Base-by-base conservation (phyloP, 2,797 vertebrate species). In the Helarctos malayanus region DNA sequence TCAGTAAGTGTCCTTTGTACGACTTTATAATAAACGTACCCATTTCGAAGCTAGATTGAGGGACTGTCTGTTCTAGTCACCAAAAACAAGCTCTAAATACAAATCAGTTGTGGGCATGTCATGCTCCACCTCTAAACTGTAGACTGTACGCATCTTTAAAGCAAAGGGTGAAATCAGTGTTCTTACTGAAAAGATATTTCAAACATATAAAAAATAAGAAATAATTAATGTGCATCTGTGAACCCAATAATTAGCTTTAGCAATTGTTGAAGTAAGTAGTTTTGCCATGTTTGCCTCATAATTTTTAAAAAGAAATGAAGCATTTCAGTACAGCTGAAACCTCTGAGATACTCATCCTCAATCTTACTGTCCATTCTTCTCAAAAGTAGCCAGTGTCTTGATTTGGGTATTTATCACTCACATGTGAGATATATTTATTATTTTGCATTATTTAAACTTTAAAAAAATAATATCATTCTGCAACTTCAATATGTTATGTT, bases 21-120 rank as follows among this genome's bases (percentile, higher is more conserved):
- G 92, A 91, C 61, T 96, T 95, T 69, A 83, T 86, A 91, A 85
- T 90, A 95, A 95, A 97, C 75, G 61, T 90, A 15, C 84, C 49
- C 54, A 87, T 91, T 95, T 96, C 61, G 78, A 97, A 96, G 68
- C 49, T 91, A 69, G 29, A 45, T 82, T 95, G 57, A 81, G 56
- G 52, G 57, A 87, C 13, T 92, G 18, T 76, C 38, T 73, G 32
- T 87, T 80, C 84, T 76, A 52, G 21, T 81, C 88, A 92, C 84
- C 19, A 29, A 57, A 59, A 85, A 95, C 41, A 90, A 69, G 1
- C 56, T 90, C 69, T 23, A 87, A 78, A 81, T 38, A 38, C 49
- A 94, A 80, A 68, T 92, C 84, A 59, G 13, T 61, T 27, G 0
- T n/a, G 38, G 47, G 21, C 0, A 29, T 29, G 16, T 57, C 54